These are phyloP conservation scores for Geothlypis trichas DNA, from an alignment of 2,113 vertebrate species.

Conservation along the genomic window DNA sequence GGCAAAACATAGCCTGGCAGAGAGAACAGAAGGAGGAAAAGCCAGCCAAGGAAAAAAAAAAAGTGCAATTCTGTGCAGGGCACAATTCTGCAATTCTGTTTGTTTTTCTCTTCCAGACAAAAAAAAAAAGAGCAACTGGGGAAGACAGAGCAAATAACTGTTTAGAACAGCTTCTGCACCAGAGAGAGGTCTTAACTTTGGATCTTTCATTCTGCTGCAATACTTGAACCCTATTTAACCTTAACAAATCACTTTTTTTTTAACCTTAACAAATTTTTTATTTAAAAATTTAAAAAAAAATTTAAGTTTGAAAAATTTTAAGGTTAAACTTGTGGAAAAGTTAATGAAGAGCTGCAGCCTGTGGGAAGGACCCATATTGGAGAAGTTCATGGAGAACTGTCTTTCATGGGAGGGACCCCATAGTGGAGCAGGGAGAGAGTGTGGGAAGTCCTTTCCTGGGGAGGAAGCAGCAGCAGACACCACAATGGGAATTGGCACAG, in stretches of 20 bases:
- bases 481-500: fast-evolving
- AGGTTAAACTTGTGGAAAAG: background rate
- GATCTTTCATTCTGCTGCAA: background rate
- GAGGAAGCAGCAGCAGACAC: background rate
- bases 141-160: constrained; percentile 6
- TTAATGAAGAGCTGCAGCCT: background rate
- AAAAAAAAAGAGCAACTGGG: constrained; percentile 51
- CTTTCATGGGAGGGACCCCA: fast-evolving
- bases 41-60: background rate
- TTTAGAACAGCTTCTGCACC: background rate
- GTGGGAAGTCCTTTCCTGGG: background rate
- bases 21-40: constrained; percentile 49
- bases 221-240: background rate
- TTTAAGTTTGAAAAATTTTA: too few relatives aligned
- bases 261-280: too few relatives aligned
- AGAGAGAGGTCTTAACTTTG: background rate
- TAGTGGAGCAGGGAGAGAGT: background rate
- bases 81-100: constrained; percentile 13
- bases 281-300: too few relatives aligned
- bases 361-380: background rate
- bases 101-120: background rate
- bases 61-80: background rate
- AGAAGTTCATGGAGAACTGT: background rate
- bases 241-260: background rate
- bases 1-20: constrained; percentile 37